A percentile compares a stretch with the other conserved stretches of the same genome.
Evolutionary conservation across 1,140 invertebrate genomes (phyloP).

Genomic region (Drosophila jambulina): DNA sequence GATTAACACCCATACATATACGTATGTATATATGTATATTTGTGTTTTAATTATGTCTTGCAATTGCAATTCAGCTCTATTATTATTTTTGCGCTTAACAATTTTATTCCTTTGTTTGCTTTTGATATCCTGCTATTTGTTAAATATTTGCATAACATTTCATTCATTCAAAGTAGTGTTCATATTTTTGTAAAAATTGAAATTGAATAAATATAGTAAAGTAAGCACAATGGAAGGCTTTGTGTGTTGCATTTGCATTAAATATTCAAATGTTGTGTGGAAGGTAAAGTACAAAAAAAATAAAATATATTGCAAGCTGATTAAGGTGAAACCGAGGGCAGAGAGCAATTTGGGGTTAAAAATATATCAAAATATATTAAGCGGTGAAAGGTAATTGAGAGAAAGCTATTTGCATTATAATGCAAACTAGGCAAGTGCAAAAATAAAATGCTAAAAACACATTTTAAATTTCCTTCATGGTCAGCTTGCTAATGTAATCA

Average conservation of each 20-base stretch:
- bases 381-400: not conserved
- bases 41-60: conserved; percentile 68
- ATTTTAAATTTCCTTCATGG: not conserved
- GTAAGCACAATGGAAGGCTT: conserved; percentile 20
- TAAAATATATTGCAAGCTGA: conserved; percentile 10
- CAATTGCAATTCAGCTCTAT: conserved; percentile 19
- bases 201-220: conserved; percentile 41
- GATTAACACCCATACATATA: conserved; percentile 69
- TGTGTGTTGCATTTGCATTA: conserved; percentile 13
- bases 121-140: conserved; percentile 53
- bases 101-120: conserved; percentile 34
- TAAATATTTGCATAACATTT: conserved; percentile 51
- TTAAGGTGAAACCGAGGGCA: conserved; percentile 7
- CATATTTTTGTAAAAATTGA: conserved; percentile 17
- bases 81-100: conserved; percentile 21
- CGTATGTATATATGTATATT: conserved; percentile 54
- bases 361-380: not conserved
- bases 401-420: not conserved
- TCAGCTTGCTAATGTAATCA: not conserved
- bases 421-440: not conserved
- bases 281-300: conserved; percentile 10
- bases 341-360: conserved; percentile 3
- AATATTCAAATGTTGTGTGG: conserved; percentile 10
- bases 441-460: not conserved
- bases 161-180: conserved; percentile 23